Percentiles rank a stretch among this genome's conserved stretches.
Evolutionary conservation across 2,888 invertebrate genomes (phyloP).

Genomic region (Tetramorium bicarinatum): DNA sequence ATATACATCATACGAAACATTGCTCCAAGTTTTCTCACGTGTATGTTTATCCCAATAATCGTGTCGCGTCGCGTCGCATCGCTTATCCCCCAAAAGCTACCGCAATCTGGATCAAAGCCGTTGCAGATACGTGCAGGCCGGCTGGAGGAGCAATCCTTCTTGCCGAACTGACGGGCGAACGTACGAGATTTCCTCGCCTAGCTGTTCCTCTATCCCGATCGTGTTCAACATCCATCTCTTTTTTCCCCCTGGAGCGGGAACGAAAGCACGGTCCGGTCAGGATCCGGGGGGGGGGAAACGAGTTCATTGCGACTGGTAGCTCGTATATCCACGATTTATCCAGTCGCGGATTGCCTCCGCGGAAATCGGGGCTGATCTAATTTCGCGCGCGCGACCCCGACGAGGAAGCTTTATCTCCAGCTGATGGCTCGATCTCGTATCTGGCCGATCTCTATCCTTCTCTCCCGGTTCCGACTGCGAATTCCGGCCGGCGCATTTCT

Average conservation of each 20-base stretch:
- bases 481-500: slow-evolving; percentile 14
- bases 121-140: slow-evolving; percentile 36
- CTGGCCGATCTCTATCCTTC: slow-evolving; percentile 42
- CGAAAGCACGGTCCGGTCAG: slow-evolving; percentile 14
- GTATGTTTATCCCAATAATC: slow-evolving; percentile 51
- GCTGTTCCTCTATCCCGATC: slow-evolving; percentile 34
- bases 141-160: slow-evolving; percentile 49
- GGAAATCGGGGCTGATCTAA: slow-evolving; percentile 47
- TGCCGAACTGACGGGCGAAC: slow-evolving; percentile 41
- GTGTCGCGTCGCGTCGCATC: slow-evolving; percentile 25
- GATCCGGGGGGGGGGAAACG: neutral
- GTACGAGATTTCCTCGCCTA: slow-evolving; percentile 43
- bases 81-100: slow-evolving; percentile 35
- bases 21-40: slow-evolving; percentile 3
- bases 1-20: slow-evolving; percentile 22
- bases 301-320: slow-evolving; percentile 37
- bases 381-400: slow-evolving; percentile 41
- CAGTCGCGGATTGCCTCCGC: slow-evolving; percentile 47
- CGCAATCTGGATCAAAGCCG: slow-evolving; percentile 49
- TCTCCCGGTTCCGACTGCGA: neutral
- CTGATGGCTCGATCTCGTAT: slow-evolving; percentile 49
- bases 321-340: slow-evolving; percentile 46
- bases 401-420: slow-evolving; percentile 32
- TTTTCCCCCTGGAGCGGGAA: neutral
- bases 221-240: slow-evolving; percentile 49